Percentiles rank a stretch among this genome's conserved stretches.
phyloP scores from a whole-genome alignment of 1,140 invertebrate species.

The Brachionus asplanchnoidis region DNA sequence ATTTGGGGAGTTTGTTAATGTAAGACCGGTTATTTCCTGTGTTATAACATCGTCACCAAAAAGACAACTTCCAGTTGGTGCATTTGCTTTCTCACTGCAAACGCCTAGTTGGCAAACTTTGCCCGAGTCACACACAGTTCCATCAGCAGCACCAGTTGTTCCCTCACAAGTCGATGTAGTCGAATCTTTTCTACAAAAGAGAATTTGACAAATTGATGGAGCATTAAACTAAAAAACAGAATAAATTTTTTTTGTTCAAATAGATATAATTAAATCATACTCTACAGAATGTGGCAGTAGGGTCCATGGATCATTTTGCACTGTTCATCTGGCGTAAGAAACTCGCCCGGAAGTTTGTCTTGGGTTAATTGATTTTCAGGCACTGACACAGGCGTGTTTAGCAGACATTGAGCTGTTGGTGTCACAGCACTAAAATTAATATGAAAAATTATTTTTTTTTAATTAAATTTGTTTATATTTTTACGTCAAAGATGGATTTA shows the following conservation, averaged over 20 bases:
- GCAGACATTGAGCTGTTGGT: not conserved
- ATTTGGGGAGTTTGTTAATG: not conserved
- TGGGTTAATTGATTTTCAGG: not conserved
- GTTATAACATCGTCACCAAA: not conserved
- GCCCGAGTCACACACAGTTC: conserved; percentile 4
- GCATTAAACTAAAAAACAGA: not conserved
- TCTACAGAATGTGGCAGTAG: not conserved
- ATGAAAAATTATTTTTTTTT: not conserved
- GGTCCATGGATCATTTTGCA: conserved; percentile 33
- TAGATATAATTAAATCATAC: not conserved
- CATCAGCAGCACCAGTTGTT: conserved; percentile 7
- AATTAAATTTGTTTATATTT: not conserved
- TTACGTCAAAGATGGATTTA: not conserved
- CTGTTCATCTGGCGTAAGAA: conserved; percentile 15
- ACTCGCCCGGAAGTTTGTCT: not conserved
- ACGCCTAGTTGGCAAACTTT: not conserved
- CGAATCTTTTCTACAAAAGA: not conserved
- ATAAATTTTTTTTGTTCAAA: not conserved
- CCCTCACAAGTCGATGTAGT: not conserved
- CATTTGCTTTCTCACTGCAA: not conserved
- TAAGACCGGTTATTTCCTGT: not conserved
- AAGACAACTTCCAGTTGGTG: not conserved
- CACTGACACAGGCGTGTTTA: not conserved
- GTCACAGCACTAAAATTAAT: not conserved
- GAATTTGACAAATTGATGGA: not conserved